Percentiles rank a stretch among this genome's conserved stretches.
Evolutionary conservation across 2,113 vertebrate genomes (phyloP).

Genomic region (Oryctolagus cuniculus): DNA sequence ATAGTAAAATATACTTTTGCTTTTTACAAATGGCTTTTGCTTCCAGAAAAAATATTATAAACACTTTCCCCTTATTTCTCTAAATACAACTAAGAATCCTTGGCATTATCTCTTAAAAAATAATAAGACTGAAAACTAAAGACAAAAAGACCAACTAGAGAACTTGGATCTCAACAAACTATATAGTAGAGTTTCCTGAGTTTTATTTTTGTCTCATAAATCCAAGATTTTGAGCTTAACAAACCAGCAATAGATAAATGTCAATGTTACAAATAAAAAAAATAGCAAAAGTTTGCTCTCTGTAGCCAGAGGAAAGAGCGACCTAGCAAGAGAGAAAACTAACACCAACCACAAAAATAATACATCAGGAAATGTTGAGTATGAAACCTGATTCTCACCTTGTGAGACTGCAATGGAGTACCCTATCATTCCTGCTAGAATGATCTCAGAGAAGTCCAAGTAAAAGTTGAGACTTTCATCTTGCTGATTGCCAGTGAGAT

Average conservation of each 20-base stretch:
- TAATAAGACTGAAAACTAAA: background rate
- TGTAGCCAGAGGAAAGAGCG: background rate
- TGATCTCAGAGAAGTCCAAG: background rate
- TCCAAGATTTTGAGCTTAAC: background rate
- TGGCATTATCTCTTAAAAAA: background rate
- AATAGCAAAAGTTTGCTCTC: background rate
- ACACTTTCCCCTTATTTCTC: background rate
- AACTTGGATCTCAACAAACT: background rate
- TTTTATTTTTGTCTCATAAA: background rate
- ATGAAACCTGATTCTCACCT: background rate
- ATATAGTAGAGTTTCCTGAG: background rate
- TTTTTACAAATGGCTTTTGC: background rate
- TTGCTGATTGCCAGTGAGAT: background rate
- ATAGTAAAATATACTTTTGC: background rate
- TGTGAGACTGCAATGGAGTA: background rate
- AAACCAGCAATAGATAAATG: background rate
- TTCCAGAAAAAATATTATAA: background rate
- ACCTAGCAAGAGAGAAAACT: background rate
- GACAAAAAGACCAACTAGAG: background rate
- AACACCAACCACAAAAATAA: background rate
- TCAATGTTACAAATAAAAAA: background rate
- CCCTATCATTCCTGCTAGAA: background rate
- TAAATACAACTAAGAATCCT: background rate
- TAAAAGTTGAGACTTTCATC: background rate
- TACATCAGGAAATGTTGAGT: background rate